Evolutionary conservation across 2,888 invertebrate species (phyloP), one percentile per base, ranked within the genome.

Genomic region (Drosophila monieri): DNA sequence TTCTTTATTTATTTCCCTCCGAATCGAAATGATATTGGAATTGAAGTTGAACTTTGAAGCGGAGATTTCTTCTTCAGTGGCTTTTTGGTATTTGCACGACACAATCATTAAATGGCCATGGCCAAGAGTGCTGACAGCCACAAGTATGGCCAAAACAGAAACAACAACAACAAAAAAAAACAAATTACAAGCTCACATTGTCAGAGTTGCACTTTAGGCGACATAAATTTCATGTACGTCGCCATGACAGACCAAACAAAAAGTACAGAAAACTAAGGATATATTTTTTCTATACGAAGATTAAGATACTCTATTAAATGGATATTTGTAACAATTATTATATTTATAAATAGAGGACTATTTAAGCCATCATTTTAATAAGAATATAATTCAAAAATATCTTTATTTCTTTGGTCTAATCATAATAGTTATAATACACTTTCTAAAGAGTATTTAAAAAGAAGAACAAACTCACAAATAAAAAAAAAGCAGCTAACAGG

Each of bases 111-210:
- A 81, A 78, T 87, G 76, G 81, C 85, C 81, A 81, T 65, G 85
- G 87, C 87, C 85, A 81, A 81, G 35, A 35, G 76, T 78, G 87
- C 69, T 84, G 80, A 76, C 85, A 84, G 46, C 64, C 84, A 69
- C 68, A 66, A 49, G 66, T 39, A 49, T 10, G 55, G 41, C 55
- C 51, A 27, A 60, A 73, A 46, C 55, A 51, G 39, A 37, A 67
- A 47, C 21, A 53, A 48, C 39, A 57, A 32, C 55, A 51, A 27
- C 14, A 62, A 62, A 61, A 71, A 51, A 73, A 81, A 81, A 88
- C 88, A 84, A 88, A 84, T 84, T 84, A 88, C 88, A 88, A 80
- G 88, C 86, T 76, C 86, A 85, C 88, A 84, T 85, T 85, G 88
- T 85, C 80, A 76, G 85, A 83, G 88, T 77, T 77, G 86, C 83